Evolutionary conservation across 2,888 invertebrate genomes (phyloP), one percentile per base, ranked within the genome.

Genomic region (Conistra vaccinii): DNA sequence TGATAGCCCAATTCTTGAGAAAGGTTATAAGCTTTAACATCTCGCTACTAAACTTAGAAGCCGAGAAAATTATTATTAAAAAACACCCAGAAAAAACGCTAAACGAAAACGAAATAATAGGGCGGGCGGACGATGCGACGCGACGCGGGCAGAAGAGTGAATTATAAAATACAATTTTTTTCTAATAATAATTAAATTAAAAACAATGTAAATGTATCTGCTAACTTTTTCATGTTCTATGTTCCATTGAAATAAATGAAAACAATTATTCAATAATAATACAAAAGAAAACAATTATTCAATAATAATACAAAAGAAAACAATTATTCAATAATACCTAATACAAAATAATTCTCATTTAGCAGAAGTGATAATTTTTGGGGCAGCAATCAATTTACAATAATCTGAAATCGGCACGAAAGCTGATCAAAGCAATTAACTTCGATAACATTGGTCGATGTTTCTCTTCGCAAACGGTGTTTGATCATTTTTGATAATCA

Each of bases 351-450:
- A 66, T 55, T 70, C 14, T 63, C 35, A 60, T 51, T 48, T 69
- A 60, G 17, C 14, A 17, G 14, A 4, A 42, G 17, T 23, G 5
- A 48, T 2, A 2, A 51, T 70, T 78, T 84, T 82, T 76, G 75
- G 77, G 73, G 68, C 76, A 71, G 73, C 62, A 81, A 78, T 84
- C 78, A 80, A 84, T 84, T 79, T 71, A 80, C 32, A 78, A 69
- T 81, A 81, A 80, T 77, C 76, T 67, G 57, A 73, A 77, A 53
- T 69, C 61, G 39, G n/a, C 55, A 71, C 32, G 70, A 75, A 39
- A 53, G 65, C 67, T 66, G 83, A 83, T 84, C 80, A 80, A 81
- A 85, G 81, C 69, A 78, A 85, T 80, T 79, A 74, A 76, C 66
- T 69, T 66, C 26, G 55, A 73, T 29, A 69, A 62, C 69, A 75